Base-by-base conservation (phyloP, 2,113 vertebrate genomes). In the Dipodomys stephensi region DNA sequence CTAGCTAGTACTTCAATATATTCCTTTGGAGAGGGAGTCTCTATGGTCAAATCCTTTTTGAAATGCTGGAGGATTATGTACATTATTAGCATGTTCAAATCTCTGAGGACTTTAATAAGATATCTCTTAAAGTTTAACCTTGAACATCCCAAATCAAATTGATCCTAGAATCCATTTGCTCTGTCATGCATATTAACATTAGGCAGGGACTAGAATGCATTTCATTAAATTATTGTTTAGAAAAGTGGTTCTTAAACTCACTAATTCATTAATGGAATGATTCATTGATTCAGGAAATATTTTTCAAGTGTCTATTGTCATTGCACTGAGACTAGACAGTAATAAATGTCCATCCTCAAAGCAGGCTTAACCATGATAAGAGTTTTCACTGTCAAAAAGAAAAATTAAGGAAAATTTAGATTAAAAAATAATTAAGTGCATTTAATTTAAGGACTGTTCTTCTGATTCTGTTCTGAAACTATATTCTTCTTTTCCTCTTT, bases 261-360 rank as follows among this genome's bases (percentile, higher is more conserved):
- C 71, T 74, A 20, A 88, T 32, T 83, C 49, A 79, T 76, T 90
- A 65, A 84, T 80, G 46, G 19, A 80, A 74, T 88, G 22, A n/a
- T n/a, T 93, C 44, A 78, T 76, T 85, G 71, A 82, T 67, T 91
- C 76, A 72, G 82, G 79, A 92, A 88, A 57, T 35, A 76, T 30
- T 92, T 79, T 83, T 79, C 74, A 85, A 92, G 32, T 39, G n/a
- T 46, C 27, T 92, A 15, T 83, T 79, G 39, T 53, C 60, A 68
- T 35, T 15, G 71, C 44, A 25, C 62, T 67, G n/a, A 81, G 53
- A 57, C 11, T 57, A 57, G 53, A 57, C 53, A 57, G 53, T 62
- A 84, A 68, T 46, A 16, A 78, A 46, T 76, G 65, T 44, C 18
- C 49, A 6, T 82, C 71, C 25, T 86, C n/a, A 85, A 68, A 73